Percentiles rank a stretch among this genome's conserved stretches.
Evolutionary conservation across 2,797 vertebrate genomes (phyloP).

Genomic region (Melopsittacus undulatus): DNA sequence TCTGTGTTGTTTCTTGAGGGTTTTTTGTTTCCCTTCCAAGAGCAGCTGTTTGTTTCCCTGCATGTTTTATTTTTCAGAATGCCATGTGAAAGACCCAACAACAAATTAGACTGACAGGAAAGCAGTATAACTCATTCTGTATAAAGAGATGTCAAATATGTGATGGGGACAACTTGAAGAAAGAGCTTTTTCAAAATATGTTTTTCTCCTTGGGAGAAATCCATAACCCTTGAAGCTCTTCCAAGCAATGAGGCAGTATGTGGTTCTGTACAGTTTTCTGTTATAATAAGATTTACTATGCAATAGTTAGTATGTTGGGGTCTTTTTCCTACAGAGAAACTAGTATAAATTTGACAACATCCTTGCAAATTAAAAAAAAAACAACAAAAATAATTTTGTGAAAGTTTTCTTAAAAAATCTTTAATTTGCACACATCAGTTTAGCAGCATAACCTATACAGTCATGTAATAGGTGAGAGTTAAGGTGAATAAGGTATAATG

Average conservation of each 20-base stretch:
- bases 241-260: not conserved
- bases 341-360: not conserved
- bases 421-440: not conserved
- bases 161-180: not conserved
- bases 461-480: not conserved
- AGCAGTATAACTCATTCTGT: not conserved
- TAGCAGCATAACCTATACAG: not conserved
- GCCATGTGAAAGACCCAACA: not conserved
- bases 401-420: not conserved
- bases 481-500: not conserved
- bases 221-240: not conserved
- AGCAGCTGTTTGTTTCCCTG: not conserved
- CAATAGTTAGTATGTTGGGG: not conserved
- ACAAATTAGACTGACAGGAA: not conserved
- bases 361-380: not conserved
- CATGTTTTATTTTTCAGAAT: not conserved
- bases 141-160: not conserved
- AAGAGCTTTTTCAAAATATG: not conserved
- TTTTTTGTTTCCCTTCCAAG: not conserved
- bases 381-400: fast-evolving
- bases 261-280: not conserved
- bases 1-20: fast-evolving
- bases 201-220: not conserved
- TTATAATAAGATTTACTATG: not conserved
- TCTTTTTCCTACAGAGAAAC: not conserved